These are phyloP conservation scores for Merops nubicus DNA, from an alignment of 2,113 vertebrate species.

Conservation along the genomic window DNA sequence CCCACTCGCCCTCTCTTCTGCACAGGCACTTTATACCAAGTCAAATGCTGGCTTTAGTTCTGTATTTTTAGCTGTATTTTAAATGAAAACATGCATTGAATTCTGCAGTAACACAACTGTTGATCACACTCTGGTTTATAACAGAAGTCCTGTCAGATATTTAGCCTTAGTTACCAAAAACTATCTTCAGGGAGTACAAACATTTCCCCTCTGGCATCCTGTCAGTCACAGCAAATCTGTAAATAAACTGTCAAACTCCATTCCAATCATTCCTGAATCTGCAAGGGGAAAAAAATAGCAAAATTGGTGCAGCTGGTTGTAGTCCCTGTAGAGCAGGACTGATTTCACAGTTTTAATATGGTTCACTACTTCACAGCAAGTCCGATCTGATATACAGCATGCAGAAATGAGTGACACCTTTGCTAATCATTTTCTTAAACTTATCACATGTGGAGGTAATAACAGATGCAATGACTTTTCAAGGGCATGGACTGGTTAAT, in stretches of 20 bases:
- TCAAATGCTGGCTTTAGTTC: neutral
- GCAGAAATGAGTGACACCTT: constrained; percentile 68
- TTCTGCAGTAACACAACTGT: constrained; percentile 30
- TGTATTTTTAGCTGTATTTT: constrained; percentile 24
- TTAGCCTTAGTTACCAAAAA: constrained; percentile 69
- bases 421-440: constrained; percentile 73
- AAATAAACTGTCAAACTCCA: constrained; percentile 73
- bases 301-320: constrained; percentile 61
- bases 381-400: constrained; percentile 53
- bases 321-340: constrained; percentile 50
- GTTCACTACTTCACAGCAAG: constrained; percentile 72
- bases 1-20: neutral
- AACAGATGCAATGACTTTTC: constrained; percentile 67
- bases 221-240: constrained; percentile 72
- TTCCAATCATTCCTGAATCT: constrained; percentile 70
- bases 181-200: constrained; percentile 71
- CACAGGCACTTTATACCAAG: neutral
- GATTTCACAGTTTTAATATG: constrained; percentile 71
- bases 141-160: constrained; percentile 68
- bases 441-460: constrained; percentile 66
- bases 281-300: constrained; percentile 59
- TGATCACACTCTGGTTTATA: constrained; percentile 33
- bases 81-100: constrained; percentile 1
- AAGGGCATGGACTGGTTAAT: constrained; percentile 64
- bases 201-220: constrained; percentile 71